Base-by-base conservation (phyloP, 1,140 invertebrate genomes). In the Prorops nasuta region DNA sequence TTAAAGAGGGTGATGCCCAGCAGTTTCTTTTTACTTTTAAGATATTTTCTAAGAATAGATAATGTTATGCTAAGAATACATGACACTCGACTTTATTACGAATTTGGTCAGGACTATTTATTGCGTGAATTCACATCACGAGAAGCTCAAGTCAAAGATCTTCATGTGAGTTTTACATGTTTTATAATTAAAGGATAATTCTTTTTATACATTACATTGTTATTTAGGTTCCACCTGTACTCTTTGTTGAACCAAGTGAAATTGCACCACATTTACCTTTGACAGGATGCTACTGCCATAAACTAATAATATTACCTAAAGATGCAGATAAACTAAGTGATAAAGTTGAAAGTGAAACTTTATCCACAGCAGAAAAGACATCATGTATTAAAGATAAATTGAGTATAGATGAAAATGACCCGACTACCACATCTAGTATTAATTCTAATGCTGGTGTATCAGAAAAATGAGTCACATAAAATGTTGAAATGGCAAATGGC, bases 21-120 rank as follows among this genome's bases (percentile, higher is more conserved):
- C 20, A 89, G 90, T 60, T 96, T 96, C 79, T 98, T 96, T 69
- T 84, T 98, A 42, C 76, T 99, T 0, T 71, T 94, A 19, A 82
- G 96, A 62, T 94, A 91, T 67, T 98, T 97, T 74, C 77, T 99
- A 43, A 83, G 97, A 70, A 91, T 99, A 3, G 97, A 99, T 72
- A 84, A 90, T 66, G 94, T 98, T 0, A 79, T 98, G 64, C 80
- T 96, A 0, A 80, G 90, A 51, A 84, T 96, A 15, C 88, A 92
- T 67, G 97, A 99, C 74, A 98, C 96, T 0, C 82, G 97, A 56
- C 81, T 96, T 60, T 94, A 94, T 72, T 89, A 93, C 67, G 89
- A 96, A 71, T 81, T 87, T 34, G 83, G 84, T 16, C 83, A 87
- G 16, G 71, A 86, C 57, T 90, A 87, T 72, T 78, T 94, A 17